These are phyloP conservation scores for Centrocercus urophasianus DNA, from an alignment of 2,113 vertebrate species.

Conservation along the genomic window DNA sequence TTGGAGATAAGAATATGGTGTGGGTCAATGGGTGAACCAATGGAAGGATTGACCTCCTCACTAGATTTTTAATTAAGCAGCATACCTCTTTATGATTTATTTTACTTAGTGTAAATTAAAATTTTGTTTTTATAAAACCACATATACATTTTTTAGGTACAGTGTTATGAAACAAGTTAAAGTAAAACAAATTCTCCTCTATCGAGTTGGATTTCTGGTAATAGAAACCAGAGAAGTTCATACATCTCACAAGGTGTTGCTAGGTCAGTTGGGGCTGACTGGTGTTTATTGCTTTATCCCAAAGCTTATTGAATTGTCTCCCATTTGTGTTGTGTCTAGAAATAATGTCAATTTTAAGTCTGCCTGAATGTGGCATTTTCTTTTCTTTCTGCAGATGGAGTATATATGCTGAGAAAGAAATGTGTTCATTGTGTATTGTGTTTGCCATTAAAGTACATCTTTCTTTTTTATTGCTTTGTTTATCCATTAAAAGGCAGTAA, in stretches of 20 bases:
- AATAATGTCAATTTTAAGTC: background rate
- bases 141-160: background rate
- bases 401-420: background rate
- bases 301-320: background rate
- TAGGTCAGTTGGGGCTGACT: background rate
- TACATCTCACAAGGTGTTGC: background rate
- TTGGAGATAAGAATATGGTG: too few species aligned
- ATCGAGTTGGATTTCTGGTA: background rate
- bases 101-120: background rate
- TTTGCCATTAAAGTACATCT: background rate
- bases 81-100: background rate
- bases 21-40: too few species aligned
- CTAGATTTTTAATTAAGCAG: background rate
- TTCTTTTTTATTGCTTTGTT: constrained; percentile 30
- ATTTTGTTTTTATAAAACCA: background rate
- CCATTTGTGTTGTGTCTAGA: background rate
- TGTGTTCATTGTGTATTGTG: background rate
- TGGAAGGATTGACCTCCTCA: background rate
- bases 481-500: constrained; percentile 8
- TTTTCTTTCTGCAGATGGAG: background rate
- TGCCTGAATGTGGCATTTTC: background rate
- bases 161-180: background rate
- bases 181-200: background rate
- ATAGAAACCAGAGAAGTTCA: background rate
- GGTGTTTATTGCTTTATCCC: background rate